phyloP scores from a whole-genome alignment of 2,797 vertebrate genomes.

The Iguana delicatissima region DNA sequence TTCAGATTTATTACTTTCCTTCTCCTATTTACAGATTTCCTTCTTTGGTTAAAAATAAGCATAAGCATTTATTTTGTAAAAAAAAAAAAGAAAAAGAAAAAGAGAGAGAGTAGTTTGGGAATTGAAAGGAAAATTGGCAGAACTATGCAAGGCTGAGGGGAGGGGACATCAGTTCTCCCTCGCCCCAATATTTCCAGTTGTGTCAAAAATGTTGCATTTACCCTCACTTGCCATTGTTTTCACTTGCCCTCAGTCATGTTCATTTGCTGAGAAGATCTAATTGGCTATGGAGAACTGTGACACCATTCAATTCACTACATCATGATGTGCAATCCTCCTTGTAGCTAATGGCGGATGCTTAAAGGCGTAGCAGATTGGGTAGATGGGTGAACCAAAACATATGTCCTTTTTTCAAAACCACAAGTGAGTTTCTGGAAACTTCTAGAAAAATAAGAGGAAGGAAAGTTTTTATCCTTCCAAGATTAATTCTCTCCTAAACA shows the following conservation, averaged over 20 bases:
- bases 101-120: background rate
- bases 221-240: background rate
- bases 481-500: too few relatives aligned
- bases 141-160: background rate
- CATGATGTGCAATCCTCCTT: too few relatives aligned
- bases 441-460: too few relatives aligned
- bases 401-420: too few relatives aligned
- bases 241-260: background rate
- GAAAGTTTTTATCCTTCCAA: too few relatives aligned
- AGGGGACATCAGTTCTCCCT: background rate
- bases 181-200: background rate
- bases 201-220: background rate
- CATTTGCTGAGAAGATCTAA: background rate
- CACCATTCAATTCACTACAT: too few relatives aligned
- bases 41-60: slow-evolving; percentile 30
- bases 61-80: background rate
- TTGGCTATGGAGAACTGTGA: background rate
- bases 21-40: background rate
- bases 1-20: slow-evolving; percentile 35
- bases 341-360: too few relatives aligned
- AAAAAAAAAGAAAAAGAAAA: too few relatives aligned
- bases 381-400: too few relatives aligned
- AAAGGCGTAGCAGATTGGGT: too few relatives aligned
- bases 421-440: too few relatives aligned
- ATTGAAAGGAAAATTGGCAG: background rate